Conservation (phyloP, 2,888 invertebrate genomes). For the Beris chalybata region DNA sequence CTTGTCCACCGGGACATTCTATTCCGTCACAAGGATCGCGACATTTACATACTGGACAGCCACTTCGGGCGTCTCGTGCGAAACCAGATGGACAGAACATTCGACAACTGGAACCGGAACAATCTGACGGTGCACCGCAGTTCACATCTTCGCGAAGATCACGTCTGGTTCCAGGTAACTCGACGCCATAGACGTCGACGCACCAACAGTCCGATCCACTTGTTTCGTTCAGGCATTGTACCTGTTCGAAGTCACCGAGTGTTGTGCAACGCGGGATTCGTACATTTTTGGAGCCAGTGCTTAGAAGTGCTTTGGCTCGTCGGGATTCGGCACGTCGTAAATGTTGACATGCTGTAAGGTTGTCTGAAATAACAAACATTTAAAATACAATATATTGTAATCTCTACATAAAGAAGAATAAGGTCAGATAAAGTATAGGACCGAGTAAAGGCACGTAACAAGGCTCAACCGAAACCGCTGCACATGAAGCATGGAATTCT, state of each 20-base stretch:
- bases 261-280: slow-evolving; percentile 73
- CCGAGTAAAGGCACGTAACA: too few relatives aligned
- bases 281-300: slow-evolving; percentile 51
- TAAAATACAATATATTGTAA: too few relatives aligned
- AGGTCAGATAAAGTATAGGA: too few relatives aligned
- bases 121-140: slow-evolving; percentile 62
- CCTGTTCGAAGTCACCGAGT: slow-evolving; percentile 71
- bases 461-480: too few relatives aligned
- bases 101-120: slow-evolving; percentile 79
- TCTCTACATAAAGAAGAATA: too few relatives aligned
- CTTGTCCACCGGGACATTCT: slow-evolving; percentile 73
- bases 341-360: slow-evolving; percentile 66
- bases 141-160: slow-evolving; percentile 45
- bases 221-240: slow-evolving; percentile 76
- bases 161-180: slow-evolving; percentile 75
- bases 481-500: too few relatives aligned
- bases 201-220: slow-evolving; percentile 78
- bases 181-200: slow-evolving; percentile 76
- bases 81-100: slow-evolving; percentile 88
- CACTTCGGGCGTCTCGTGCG: slow-evolving; percentile 65
- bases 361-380: slow-evolving; percentile 44
- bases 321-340: slow-evolving; percentile 65
- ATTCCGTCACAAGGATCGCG: slow-evolving; percentile 77
- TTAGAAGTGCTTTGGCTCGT: slow-evolving; percentile 63
- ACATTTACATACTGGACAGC: slow-evolving; percentile 80